Conservation (phyloP, 2,113 vertebrate species). For the Machaerirhynchus nigripectus region DNA sequence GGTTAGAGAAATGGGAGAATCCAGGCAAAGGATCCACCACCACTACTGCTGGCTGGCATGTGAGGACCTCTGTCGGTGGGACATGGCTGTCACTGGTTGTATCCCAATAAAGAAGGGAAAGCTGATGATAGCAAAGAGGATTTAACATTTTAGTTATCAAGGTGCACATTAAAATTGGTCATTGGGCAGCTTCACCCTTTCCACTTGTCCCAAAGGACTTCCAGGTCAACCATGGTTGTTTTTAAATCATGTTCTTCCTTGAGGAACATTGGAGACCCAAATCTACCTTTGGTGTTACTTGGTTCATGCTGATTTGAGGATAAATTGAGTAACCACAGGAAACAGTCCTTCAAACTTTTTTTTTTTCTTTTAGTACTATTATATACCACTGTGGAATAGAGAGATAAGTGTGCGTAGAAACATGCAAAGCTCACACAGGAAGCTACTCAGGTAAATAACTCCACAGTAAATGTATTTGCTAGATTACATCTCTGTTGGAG, state of each 20-base stretch:
- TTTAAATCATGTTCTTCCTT: neutral
- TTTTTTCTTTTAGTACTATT: neutral
- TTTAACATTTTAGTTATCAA: neutral
- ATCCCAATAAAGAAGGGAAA: neutral
- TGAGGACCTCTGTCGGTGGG: neutral
- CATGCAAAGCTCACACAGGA: neutral
- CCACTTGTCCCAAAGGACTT: neutral
- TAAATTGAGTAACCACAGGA: neutral
- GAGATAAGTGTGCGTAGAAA: neutral
- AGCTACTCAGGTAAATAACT: neutral
- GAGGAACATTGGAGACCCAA: neutral
- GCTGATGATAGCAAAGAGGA: neutral
- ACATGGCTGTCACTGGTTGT: neutral
- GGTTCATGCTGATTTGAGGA: neutral
- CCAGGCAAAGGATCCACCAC: neutral
- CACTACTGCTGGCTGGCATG: neutral
- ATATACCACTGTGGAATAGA: neutral
- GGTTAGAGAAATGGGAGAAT: neutral
- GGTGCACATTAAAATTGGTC: rapidly evolving
- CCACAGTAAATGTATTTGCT: neutral
- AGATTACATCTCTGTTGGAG: neutral
- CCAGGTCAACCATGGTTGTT: neutral
- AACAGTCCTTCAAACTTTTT: neutral
- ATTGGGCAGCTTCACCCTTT: neutral
- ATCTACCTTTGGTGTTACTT: neutral